Conservation (phyloP, 2,888 invertebrate genomes). For the Apamea monoglypha region DNA sequence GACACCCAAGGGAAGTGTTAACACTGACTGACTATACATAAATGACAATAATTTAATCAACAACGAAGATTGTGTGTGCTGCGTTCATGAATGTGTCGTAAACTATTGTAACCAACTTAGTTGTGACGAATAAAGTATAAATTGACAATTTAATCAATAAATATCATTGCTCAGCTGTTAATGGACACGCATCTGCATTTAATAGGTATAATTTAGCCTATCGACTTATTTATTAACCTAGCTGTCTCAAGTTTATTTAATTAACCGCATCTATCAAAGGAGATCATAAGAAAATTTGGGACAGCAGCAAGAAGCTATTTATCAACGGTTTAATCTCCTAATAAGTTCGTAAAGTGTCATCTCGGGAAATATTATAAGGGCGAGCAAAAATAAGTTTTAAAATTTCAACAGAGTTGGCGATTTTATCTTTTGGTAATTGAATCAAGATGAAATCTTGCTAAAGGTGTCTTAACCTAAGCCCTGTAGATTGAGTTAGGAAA, state of each 20-base stretch:
- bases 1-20: slow-evolving; percentile 45
- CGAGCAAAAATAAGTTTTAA: slow-evolving; percentile 41
- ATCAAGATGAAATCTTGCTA: slow-evolving; percentile 36
- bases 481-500: neutral
- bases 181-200: slow-evolving; percentile 46
- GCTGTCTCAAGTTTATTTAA: slow-evolving; percentile 45
- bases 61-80: slow-evolving; percentile 36
- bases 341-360: slow-evolving; percentile 53
- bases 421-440: slow-evolving; percentile 55
- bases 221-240: slow-evolving; percentile 32
- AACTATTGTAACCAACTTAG: slow-evolving; percentile 50
- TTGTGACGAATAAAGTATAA: slow-evolving; percentile 28
- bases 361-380: slow-evolving; percentile 47
- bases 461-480: neutral
- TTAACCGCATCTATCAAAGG: slow-evolving; percentile 45
- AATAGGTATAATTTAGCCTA: slow-evolving; percentile 33
- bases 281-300: slow-evolving; percentile 42
- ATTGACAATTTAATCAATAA: slow-evolving; percentile 41
- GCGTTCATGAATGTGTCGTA: slow-evolving; percentile 45
- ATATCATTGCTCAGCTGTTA: slow-evolving; percentile 32
- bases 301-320: slow-evolving; percentile 41
- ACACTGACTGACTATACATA: slow-evolving; percentile 54
- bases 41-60: slow-evolving; percentile 60
- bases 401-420: slow-evolving; percentile 28
- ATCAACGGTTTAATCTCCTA: slow-evolving; percentile 53